Percentiles rank a stretch among this genome's conserved stretches.
These are phyloP conservation scores for Boloria selene DNA, from an alignment of 2,888 invertebrate genomes.

Conservation along the genomic window DNA sequence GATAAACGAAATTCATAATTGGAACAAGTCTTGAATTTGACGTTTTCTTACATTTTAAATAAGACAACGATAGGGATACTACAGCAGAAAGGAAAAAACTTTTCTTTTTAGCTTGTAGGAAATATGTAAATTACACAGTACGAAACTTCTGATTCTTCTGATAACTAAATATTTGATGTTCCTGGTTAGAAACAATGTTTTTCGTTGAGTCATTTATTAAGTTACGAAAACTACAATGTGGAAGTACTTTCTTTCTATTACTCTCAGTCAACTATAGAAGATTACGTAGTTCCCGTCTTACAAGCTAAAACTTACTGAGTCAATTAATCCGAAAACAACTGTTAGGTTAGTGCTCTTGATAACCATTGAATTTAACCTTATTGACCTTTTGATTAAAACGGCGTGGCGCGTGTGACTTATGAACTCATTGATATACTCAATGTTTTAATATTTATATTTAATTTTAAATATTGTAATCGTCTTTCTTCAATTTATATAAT, in stretches of 20 bases:
- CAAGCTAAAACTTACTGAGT: constrained; percentile 16
- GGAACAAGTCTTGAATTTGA: too few species aligned
- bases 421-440: background rate
- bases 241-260: constrained; percentile 30
- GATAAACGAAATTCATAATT: too few species aligned
- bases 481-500: too few species aligned
- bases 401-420: background rate
- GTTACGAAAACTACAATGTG: constrained; percentile 11
- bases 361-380: background rate
- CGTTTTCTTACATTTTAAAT: background rate
- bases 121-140: too few species aligned
- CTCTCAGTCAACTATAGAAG: constrained; percentile 10
- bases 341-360: background rate
- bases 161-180: constrained; percentile 3
- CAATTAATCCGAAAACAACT: constrained; percentile 20
- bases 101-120: too few species aligned
- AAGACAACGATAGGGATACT: background rate
- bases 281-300: constrained; percentile 14
- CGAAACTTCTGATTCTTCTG: background rate
- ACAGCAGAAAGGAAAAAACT: too few species aligned
- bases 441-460: too few species aligned
- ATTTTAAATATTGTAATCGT: too few species aligned
- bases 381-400: background rate
- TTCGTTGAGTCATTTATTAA: constrained; percentile 12
- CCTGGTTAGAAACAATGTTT: constrained; percentile 14